Evolutionary conservation across 1,140 invertebrate genomes (phyloP).

Genomic region (Gonioctena quinquepunctata): DNA sequence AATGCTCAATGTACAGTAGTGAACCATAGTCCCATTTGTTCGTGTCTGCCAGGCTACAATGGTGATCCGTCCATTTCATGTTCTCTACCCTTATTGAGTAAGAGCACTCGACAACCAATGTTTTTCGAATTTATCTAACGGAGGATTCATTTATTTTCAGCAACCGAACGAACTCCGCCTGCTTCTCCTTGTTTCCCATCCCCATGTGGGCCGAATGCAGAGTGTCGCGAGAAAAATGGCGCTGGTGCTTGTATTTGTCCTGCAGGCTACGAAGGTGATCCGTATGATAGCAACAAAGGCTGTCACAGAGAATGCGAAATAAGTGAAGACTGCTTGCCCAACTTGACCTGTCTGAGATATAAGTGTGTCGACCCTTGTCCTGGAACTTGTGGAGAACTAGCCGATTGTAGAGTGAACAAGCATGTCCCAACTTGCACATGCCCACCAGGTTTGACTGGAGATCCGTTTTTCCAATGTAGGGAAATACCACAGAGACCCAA

Average conservation of each 20-base stretch:
- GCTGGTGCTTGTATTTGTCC: constrained; percentile 78
- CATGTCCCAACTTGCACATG: constrained; percentile 79
- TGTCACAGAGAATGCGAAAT: constrained; percentile 77
- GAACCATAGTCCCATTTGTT: constrained; percentile 76
- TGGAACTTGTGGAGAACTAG: constrained; percentile 72
- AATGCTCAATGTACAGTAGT: constrained; percentile 75
- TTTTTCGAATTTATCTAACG: not conserved
- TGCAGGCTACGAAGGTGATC: constrained; percentile 75
- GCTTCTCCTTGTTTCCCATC: constrained; percentile 70
- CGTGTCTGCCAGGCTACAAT: constrained; percentile 70
- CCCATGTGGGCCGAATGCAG: constrained; percentile 78
- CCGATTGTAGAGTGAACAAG: constrained; percentile 73
- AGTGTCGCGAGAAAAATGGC: constrained; percentile 74
- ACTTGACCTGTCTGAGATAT: constrained; percentile 71
- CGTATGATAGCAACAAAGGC: constrained; percentile 67
- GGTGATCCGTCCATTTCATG: constrained; percentile 77
- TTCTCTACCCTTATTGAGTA: constrained; percentile 56
- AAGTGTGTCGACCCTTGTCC: constrained; percentile 80
- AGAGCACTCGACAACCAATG: constrained; percentile 34
- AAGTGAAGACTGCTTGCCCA: constrained; percentile 72
- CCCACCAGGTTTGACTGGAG: constrained; percentile 72
- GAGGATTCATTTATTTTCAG: constrained; percentile 36
- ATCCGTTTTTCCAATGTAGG: constrained; percentile 79
- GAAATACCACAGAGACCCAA: constrained; percentile 52
- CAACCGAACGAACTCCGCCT: constrained; percentile 46